A percentile compares a stretch with the other conserved stretches of the same genome.
Evolutionary conservation across 2,113 vertebrate genomes (phyloP).

Genomic region (Rhinopomastus cyanomelas): DNA sequence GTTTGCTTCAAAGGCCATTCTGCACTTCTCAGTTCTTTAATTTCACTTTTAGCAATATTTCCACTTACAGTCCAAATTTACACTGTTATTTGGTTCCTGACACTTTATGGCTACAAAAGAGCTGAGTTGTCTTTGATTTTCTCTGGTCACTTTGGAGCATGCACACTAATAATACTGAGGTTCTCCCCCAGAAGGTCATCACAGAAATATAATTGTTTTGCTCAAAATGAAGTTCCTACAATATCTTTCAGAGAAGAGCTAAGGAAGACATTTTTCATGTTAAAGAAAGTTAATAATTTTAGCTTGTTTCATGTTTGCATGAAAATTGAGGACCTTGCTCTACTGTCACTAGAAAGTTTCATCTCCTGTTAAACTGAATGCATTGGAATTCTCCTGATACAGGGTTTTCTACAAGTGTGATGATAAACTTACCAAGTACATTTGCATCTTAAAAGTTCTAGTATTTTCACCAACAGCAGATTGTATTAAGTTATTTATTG

Average conservation of each 20-base stretch:
- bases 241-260: background rate
- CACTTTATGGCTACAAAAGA: background rate
- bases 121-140: background rate
- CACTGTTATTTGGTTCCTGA: background rate
- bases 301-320: background rate
- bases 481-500: background rate
- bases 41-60: background rate
- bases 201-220: background rate
- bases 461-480: background rate
- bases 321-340: background rate
- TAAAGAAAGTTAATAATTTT: background rate
- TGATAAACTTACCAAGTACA: background rate
- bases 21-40: background rate
- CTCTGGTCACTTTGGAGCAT: background rate
- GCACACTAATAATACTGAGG: background rate
- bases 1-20: background rate
- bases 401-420: fast-evolving
- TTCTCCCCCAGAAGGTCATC: background rate
- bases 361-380: background rate
- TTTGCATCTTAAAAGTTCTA: background rate
- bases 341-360: background rate
- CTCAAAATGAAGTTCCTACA: background rate
- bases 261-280: background rate
- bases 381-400: background rate
- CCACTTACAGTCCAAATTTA: background rate